Percentiles rank a stretch among this genome's conserved stretches.
Evolutionary conservation across 2,113 vertebrate species (phyloP).

Genomic region (Vanacampus margaritifer): DNA sequence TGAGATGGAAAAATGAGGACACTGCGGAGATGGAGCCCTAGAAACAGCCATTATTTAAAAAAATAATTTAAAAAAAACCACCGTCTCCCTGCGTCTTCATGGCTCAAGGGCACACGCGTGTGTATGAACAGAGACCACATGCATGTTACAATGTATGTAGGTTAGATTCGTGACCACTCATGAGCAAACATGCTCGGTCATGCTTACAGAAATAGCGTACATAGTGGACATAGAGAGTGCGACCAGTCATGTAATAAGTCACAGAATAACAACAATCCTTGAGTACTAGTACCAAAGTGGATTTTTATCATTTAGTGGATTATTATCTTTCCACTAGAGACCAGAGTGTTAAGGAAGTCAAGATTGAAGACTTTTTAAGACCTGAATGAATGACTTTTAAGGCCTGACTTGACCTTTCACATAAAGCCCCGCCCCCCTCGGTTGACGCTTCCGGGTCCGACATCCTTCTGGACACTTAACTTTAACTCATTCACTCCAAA

Average conservation of each 20-base stretch:
- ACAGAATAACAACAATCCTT: background rate
- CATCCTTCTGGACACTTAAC: no score
- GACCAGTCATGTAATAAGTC: background rate
- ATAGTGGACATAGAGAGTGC: background rate
- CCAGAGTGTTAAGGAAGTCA: background rate
- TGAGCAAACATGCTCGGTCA: slow-evolving; percentile 48
- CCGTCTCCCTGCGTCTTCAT: slow-evolving; percentile 41
- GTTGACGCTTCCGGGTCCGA: no score
- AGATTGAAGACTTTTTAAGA: background rate
- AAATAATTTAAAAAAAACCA: slow-evolving; percentile 13
- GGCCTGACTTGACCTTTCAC: background rate
- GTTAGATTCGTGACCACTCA: slow-evolving; percentile 38
- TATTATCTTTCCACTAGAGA: background rate
- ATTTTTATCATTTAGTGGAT: background rate
- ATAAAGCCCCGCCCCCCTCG: no score
- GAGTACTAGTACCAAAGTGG: background rate
- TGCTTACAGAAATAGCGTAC: slow-evolving; percentile 4
- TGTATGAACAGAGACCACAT: background rate
- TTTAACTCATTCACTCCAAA: no score
- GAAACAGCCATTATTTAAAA: slow-evolving; percentile 40
- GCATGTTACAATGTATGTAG: slow-evolving; percentile 36
- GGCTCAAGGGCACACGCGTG: slow-evolving; percentile 50
- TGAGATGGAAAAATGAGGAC: slow-evolving; percentile 63
- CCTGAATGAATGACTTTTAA: background rate
- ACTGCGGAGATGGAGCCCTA: slow-evolving; percentile 59